Conservation (phyloP, 2,113 vertebrate genomes). For the Seriola dumerili region DNA sequence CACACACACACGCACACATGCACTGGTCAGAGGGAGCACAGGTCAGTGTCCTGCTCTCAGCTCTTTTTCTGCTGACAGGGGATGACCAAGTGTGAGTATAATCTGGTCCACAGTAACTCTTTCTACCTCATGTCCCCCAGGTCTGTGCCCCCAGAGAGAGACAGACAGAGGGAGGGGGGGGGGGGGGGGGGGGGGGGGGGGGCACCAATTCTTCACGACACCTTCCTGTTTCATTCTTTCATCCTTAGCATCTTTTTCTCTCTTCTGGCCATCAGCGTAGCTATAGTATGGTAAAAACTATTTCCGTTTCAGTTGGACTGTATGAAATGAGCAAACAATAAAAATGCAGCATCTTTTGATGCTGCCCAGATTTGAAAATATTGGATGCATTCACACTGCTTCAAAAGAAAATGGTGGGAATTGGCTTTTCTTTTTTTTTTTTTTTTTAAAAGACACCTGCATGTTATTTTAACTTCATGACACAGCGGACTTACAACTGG, state of each 20-base stretch:
- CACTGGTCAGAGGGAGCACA: constrained; percentile 59
- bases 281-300: not conserved
- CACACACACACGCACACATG: constrained; percentile 7
- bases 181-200: no score
- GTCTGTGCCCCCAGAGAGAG: constrained; percentile 53
- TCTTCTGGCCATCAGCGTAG: not conserved
- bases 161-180: constrained; percentile 1
- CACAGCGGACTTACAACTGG: not conserved
- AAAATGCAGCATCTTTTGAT: not conserved
- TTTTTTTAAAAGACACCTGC: no score
- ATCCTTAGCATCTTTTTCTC: not conserved
- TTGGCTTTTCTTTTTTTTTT: not conserved
- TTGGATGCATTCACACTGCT: not conserved
- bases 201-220: no score
- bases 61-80: constrained; percentile 81
- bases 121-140: constrained; percentile 62
- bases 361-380: not conserved
- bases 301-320: not conserved
- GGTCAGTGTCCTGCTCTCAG: constrained; percentile 77
- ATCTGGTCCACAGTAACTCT: constrained; percentile 72
- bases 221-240: constrained; percentile 17
- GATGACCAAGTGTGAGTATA: constrained; percentile 66
- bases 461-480: not conserved
- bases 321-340: not conserved
- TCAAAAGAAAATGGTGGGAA: not conserved